Evolutionary conservation across 2,113 vertebrate species (phyloP).

Genomic region (Cyprinodon tularosa): DNA sequence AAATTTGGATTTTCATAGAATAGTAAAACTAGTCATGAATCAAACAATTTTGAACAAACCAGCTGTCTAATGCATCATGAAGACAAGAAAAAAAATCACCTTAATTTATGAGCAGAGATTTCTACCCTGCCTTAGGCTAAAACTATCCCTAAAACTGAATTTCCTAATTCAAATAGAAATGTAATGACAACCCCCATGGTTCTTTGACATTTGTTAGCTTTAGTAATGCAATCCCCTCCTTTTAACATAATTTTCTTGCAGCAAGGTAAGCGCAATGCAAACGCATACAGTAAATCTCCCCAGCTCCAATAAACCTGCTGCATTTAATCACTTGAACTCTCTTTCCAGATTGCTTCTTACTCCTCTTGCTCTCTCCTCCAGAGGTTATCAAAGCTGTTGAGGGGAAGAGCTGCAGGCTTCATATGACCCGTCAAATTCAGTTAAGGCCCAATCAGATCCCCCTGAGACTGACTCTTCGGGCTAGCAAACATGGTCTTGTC

Average conservation of each 20-base stretch:
- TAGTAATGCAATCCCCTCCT: neutral
- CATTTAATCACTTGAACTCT: conserved; percentile 59
- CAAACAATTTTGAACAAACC: conserved; percentile 35
- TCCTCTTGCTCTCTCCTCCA: conserved; percentile 21
- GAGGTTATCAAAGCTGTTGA: conserved; percentile 52
- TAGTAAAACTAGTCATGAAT: conserved; percentile 30
- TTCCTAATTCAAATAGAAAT: conserved; percentile 13
- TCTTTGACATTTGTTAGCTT: neutral
- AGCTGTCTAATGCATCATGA: conserved; percentile 28
- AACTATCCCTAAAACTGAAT: conserved; percentile 17
- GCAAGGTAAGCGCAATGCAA: conserved; percentile 29
- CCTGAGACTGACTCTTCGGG: conserved; percentile 55
- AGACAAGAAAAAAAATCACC: conserved; percentile 34
- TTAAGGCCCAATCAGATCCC: conserved; percentile 65
- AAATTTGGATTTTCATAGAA: conserved; percentile 16
- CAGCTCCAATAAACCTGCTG: conserved; percentile 21
- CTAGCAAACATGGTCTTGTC: conserved; percentile 48
- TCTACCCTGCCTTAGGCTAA: neutral
- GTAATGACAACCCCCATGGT: conserved; percentile 21
- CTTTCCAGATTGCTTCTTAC: conserved; percentile 22
- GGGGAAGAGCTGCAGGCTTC: conserved; percentile 41
- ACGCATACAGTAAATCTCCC: conserved; percentile 42
- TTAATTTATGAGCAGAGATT: conserved; percentile 2
- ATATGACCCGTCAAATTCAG: conserved; percentile 73
- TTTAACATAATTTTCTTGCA: conserved; percentile 23